Base-by-base conservation (phyloP, 2,797 vertebrate species). In the Malacoraja senta region DNA sequence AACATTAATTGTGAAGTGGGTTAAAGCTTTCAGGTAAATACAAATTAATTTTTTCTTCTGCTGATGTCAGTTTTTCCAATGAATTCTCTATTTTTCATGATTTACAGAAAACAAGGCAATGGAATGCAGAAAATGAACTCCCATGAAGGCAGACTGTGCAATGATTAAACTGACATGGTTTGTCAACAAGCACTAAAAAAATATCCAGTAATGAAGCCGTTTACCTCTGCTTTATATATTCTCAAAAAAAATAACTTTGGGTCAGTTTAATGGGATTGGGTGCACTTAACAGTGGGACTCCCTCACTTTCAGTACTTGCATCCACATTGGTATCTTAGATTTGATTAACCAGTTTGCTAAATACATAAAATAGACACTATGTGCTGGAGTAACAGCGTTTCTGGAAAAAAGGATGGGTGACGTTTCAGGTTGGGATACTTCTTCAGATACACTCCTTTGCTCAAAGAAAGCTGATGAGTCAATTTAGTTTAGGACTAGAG, bases 391-490 rank as follows among this genome's bases (percentile, higher is more conserved):
- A 53, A 53, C 44, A 53, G 4, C 4, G 44, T 53, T 53, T 53
- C 44, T 53, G 4, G 44, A 53, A 53, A 53, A 53, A 53, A 53
- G 44, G 44, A 53, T 53, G 4, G 4, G 44, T 53, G 44, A 53
- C 44, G 44, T 53, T 53, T 53, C 4, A 4, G 4, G 4, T 6
- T 53, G 4, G 44, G 44, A 6, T 53, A 4, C 44, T 4, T 53
- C 44, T 53, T 53, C 44, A 53, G 44, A 53, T 4, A 6, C n/a
- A 68, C 38, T 65, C 61, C 29, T n/a, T 63, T 19, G 29, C 83
- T 88, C 29, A 65, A 68, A 88, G 65, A 88, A 8, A 53, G n/a
- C 38, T 88, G 84, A 88, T 88, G n/a, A 35, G 84, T 68, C 15
- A 29, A 7, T 32, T 68, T 19, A 68, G 84, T 32, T 88, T 68